These are phyloP conservation scores for Echeneis naucrates DNA, from an alignment of 2,797 vertebrate species.

Conservation along the genomic window DNA sequence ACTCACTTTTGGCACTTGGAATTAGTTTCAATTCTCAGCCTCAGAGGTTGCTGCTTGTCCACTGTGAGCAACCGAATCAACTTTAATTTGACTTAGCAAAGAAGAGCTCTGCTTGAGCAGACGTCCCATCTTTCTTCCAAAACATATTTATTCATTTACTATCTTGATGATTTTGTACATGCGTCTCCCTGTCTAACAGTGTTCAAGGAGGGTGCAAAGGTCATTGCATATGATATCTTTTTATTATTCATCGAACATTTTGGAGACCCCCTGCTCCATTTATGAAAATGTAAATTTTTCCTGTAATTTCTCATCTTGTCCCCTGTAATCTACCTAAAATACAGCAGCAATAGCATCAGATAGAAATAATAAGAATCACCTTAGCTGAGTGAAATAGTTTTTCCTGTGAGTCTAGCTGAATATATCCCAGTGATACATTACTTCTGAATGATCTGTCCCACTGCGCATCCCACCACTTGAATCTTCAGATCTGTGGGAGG, in stretches of 20 bases:
- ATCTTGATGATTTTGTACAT: too few species aligned
- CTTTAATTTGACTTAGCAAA: not conserved
- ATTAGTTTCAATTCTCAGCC: too few species aligned
- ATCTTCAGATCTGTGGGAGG: slow-evolving; percentile 62
- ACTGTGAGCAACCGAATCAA: not conserved
- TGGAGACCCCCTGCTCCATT: not conserved
- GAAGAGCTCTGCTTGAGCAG: not conserved
- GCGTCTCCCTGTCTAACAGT: too few species aligned
- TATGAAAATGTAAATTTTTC: not conserved
- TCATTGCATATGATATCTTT: not conserved
- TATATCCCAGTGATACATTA: slow-evolving; percentile 61
- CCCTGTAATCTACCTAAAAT: slow-evolving; percentile 1
- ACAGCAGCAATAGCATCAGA: not conserved
- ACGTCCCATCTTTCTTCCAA: not conserved
- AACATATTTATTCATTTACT: not conserved
- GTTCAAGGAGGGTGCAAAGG: slow-evolving; percentile 1
- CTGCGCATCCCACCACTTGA: slow-evolving; percentile 44
- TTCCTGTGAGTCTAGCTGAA: slow-evolving; percentile 50
- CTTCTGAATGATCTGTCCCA: slow-evolving; percentile 58
- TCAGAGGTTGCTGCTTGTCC: too few species aligned
- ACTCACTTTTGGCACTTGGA: too few species aligned
- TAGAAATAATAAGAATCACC: slow-evolving; percentile 1
- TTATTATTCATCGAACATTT: slow-evolving; percentile 1
- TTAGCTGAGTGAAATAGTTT: slow-evolving; percentile 34
- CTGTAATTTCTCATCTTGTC: not conserved